Conservation (phyloP, 2,888 invertebrate genomes). For the Tigriopus californicus region DNA sequence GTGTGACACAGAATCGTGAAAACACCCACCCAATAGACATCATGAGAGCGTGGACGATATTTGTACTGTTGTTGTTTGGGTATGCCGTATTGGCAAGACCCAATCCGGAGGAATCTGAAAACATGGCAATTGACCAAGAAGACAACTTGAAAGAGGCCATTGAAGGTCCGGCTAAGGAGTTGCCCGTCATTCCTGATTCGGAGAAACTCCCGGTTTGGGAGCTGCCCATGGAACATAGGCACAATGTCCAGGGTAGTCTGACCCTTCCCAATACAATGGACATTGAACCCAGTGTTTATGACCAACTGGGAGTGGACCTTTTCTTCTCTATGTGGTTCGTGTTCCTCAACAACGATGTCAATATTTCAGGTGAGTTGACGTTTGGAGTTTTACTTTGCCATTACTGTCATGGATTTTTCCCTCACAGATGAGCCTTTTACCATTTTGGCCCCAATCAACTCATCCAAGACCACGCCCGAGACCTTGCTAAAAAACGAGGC, state of each 20-base stretch:
- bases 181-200: too few species aligned
- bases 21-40: too few species aligned
- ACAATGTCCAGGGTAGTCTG: not conserved
- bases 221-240: not conserved
- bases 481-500: not conserved
- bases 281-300: conserved; percentile 18
- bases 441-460: not conserved
- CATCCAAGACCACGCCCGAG: not conserved
- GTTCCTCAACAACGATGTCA: conserved; percentile 28
- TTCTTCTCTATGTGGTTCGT: conserved; percentile 36
- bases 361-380: conserved; percentile 16
- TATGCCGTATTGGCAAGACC: too few species aligned
- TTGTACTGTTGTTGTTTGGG: too few species aligned
- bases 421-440: not conserved
- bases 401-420: not conserved
- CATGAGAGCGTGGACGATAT: too few species aligned
- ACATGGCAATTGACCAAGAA: too few species aligned
- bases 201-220: too few species aligned
- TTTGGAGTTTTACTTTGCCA: not conserved
- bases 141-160: too few species aligned
- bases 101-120: too few species aligned
- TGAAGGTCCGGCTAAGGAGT: too few species aligned
- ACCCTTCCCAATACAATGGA: not conserved
- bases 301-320: conserved; percentile 32
- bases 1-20: too few species aligned